Evolutionary conservation across 2,888 invertebrate species (phyloP), one percentile per base, ranked within the genome.

Genomic region (Argyresthia albistria): DNA sequence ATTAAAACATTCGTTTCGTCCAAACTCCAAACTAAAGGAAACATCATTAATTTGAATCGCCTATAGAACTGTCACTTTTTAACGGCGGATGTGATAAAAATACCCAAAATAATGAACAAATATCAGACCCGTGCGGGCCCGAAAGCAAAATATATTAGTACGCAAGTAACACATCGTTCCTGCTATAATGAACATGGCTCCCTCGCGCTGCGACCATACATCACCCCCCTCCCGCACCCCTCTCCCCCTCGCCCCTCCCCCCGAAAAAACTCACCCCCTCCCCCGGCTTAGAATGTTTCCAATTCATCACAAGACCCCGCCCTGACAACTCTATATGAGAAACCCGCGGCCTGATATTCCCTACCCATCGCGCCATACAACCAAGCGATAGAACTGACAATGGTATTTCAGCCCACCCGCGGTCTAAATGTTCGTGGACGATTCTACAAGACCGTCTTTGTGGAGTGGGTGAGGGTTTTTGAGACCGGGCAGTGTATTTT

Each of bases 241-340:
- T 59, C 60, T 60, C 68, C 65, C 63, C 75, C 71, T 68, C 60
- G 70, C 70, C 63, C 67, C 61, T 65, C 69, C 76, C 79, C 80
- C 74, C 67, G 73, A 72, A 80, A 81, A 81, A 75, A 72, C 62
- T 69, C 76, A 80, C 78, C 78, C 73, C 68, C 72, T 58, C 70
- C 76, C 69, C 75, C 80, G 73, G 74, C 76, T 74, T 69, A 75
- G 76, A 81, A 80, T 79, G 83, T 81, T 80, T 72, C 79, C 83
- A 84, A 88, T 88, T 82, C 88, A 88, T 88, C 87, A 86, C 84
- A 72, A 81, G 72, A 87, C 88, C 75, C 89, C 89, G 88, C 89
- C 89, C 87, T 89, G 88, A 89, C 88, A 89, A 88, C 89, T 89
- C 89, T 89, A 89, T 89, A 89, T 76, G 87, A 76, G 76, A 73